These are phyloP conservation scores for Euleptes europaea DNA, from an alignment of 2,113 vertebrate genomes.

Conservation along the genomic window DNA sequence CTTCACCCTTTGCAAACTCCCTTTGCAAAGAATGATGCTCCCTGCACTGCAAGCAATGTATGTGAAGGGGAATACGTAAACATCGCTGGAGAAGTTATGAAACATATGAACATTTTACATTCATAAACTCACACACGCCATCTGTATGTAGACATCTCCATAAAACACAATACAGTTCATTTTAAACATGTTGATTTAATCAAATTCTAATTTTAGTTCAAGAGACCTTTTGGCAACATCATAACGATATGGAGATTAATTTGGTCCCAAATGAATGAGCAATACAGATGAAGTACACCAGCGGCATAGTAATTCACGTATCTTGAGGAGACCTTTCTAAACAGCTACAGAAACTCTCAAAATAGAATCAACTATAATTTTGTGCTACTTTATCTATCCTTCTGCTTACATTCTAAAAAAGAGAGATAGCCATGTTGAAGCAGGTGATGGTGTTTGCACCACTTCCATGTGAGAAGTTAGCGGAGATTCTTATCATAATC, in stretches of 20 bases:
- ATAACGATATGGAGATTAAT: constrained; percentile 22
- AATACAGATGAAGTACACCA: background rate
- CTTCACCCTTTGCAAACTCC: too few species aligned
- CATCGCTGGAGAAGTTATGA: background rate
- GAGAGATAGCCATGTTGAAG: background rate
- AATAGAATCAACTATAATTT: background rate
- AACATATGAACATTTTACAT: background rate
- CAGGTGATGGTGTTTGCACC: background rate
- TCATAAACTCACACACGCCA: background rate
- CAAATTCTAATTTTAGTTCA: constrained; percentile 1
- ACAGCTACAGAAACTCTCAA: background rate
- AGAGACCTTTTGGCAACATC: background rate
- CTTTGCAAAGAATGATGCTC: too few species aligned
- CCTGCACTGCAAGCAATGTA: background rate
- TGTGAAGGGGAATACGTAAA: background rate
- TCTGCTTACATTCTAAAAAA: too few species aligned
- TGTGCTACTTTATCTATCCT: background rate
- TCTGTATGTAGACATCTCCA: background rate
- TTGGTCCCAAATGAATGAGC: background rate
- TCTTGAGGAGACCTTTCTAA: background rate
- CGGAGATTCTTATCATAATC: background rate
- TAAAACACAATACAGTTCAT: background rate
- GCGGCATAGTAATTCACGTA: background rate
- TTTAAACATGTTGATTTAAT: constrained; percentile 7
- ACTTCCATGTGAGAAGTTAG: background rate